phyloP scores from a whole-genome alignment of 23 tunicate genomes.

The Halocynthia roretzi region DNA sequence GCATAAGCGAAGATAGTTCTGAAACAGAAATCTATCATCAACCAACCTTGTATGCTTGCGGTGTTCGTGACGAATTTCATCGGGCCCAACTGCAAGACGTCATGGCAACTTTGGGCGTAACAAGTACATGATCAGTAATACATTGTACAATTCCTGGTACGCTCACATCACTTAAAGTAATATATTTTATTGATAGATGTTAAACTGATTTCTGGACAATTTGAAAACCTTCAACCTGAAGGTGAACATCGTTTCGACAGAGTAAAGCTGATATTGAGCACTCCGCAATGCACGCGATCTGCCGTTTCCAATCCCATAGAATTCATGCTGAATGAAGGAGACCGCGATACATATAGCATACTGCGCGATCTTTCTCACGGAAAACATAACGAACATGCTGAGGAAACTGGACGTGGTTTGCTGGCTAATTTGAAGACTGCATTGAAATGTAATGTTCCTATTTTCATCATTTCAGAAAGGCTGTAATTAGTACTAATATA shows the following conservation, averaged over 20 bases:
- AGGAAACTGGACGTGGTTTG: constrained; percentile 51
- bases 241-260: constrained; percentile 37
- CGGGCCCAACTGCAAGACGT: constrained; percentile 32
- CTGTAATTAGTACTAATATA: too few relatives aligned
- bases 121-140: constrained; percentile 23
- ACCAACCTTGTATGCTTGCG: constrained; percentile 83
- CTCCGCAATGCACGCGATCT: constrained; percentile 91
- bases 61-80: constrained; percentile 49
- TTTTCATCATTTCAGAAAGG: too few relatives aligned
- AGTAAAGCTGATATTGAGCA: constrained; percentile 47
- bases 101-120: constrained; percentile 43
- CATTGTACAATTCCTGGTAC: too few relatives aligned
- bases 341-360: constrained; percentile 47
- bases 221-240: constrained; percentile 36
- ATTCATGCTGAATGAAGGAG: constrained; percentile 92
- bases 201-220: constrained; percentile 45
- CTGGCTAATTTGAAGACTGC: constrained; percentile 50
- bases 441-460: constrained; percentile 29
- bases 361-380: constrained; percentile 68
- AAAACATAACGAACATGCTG: constrained; percentile 60
- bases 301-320: constrained; percentile 93
- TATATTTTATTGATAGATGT: constrained; percentile 31
- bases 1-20: constrained; percentile 6
- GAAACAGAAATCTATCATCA: constrained; percentile 18
- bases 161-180: not conserved